These are phyloP conservation scores for Morone saxatilis DNA, from an alignment of 2,113 vertebrate genomes.

Conservation along the genomic window DNA sequence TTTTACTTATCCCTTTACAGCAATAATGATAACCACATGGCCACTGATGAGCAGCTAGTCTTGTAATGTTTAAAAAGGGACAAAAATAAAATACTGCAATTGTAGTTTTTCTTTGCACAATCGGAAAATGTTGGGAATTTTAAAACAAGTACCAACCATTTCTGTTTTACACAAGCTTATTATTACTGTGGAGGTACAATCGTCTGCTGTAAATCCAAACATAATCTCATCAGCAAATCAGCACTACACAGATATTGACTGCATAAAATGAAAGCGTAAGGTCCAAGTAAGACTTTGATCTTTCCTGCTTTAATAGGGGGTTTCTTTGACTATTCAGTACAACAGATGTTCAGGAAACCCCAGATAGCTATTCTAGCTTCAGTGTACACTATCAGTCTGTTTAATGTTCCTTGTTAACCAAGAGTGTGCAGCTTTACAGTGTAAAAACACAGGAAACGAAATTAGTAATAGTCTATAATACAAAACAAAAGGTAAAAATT, in stretches of 20 bases:
- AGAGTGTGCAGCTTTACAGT: neutral
- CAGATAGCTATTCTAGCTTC: too few species aligned
- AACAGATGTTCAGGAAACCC: constrained; percentile 68
- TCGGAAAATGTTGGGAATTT: neutral
- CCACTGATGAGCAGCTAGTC: neutral
- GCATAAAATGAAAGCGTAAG: constrained; percentile 21
- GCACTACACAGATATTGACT: constrained; percentile 6
- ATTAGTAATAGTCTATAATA: neutral
- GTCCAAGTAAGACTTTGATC: constrained; percentile 26
- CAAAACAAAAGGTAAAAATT: neutral
- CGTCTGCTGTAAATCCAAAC: neutral
- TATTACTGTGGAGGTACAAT: neutral
- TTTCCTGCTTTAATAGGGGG: constrained; percentile 21
- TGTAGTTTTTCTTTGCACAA: neutral
- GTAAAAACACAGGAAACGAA: neutral
- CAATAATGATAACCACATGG: neutral
- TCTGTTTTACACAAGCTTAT: neutral
- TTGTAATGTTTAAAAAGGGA: neutral
- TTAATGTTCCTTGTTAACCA: neutral
- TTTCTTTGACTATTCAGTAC: constrained; percentile 28
- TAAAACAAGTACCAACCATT: neutral
- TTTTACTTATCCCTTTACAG: neutral
- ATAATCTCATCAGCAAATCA: neutral
- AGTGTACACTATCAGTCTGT: neutral
- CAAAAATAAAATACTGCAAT: neutral